Evolutionary conservation across 2,797 vertebrate species (phyloP).

Genomic region (Kryptopterus vitreolus): DNA sequence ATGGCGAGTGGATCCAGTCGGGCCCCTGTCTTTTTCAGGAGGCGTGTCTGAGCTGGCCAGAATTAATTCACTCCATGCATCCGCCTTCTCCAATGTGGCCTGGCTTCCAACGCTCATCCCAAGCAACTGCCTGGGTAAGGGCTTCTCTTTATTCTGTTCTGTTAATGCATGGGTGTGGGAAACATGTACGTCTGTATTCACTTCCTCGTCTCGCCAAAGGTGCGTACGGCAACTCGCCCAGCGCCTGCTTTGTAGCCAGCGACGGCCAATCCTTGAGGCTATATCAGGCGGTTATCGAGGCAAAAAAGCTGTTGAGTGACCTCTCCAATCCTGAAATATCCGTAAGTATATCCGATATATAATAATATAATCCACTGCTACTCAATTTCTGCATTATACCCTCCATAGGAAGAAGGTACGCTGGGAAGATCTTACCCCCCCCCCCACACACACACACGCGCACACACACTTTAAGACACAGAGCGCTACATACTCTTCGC

Average conservation of each 20-base stretch:
- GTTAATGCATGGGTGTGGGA: neutral
- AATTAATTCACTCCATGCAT: conserved; percentile 95
- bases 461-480: no score
- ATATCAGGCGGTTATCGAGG: conserved; percentile 97
- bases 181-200: neutral
- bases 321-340: conserved; percentile 95
- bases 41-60: conserved; percentile 96
- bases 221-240: conserved; percentile 95
- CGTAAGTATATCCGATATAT: conserved; percentile 72
- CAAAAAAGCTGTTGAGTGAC: conserved; percentile 93
- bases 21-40: conserved; percentile 92
- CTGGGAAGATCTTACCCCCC: no score
- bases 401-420: no score
- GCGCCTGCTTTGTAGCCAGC: conserved; percentile 96
- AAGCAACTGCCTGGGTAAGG: conserved; percentile 93
- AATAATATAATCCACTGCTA: no score
- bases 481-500: no score
- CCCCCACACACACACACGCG: no score
- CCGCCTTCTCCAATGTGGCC: conserved; percentile 95
- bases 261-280: conserved; percentile 93
- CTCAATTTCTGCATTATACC: no score
- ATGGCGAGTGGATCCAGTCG: conserved; percentile 97
- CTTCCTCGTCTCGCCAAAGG: conserved; percentile 67
- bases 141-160: neutral
- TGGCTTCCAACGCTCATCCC: conserved; percentile 96